Evolutionary conservation across 2,888 invertebrate genomes (phyloP), one percentile per base, ranked within the genome.

Genomic region (Prosapia bicincta): DNA sequence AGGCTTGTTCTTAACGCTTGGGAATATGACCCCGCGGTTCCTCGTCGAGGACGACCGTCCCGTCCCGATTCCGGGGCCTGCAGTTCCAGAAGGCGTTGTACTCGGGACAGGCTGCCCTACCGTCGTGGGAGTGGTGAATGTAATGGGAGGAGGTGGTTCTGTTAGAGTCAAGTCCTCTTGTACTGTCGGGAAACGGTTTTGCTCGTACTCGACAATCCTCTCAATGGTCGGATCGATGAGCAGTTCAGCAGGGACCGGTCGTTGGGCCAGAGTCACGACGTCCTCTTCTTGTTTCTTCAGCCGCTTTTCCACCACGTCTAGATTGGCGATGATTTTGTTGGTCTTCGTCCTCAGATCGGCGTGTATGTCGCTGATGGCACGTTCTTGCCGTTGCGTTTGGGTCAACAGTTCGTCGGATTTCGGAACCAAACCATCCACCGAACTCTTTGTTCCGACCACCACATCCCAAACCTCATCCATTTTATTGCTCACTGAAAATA

Each of bases 391-490:
- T 82, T 95, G 94, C 0, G 94, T 95, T 84, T 95, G 95, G 0
- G 93, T 93, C 15, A 96, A 85, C 5, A 95, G 85, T 81, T 94
- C 94, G 83, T 95, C 94, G 0, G 95, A 95, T 85, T 95, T 95
- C 0, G 95, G 95, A 54, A 95, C 89, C 72, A 95, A 86, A 83
- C 94, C 92, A 83, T 95, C 95, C 0, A 95, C 94, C 0, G 94
- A 93, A 82, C 93, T 94, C 83, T 95, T 95, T 2, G 95, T 95
- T 15, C 95, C 95, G 0, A 95, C 94, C 13, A 95, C 94, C 3
- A 95, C 94, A 83, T 94, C 92, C 95, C 95, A 95, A 3, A 95
- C 94, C 85, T 95, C 93, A 81, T 95, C 95, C 94, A 95, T 95
- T 85, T 95, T 95, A 83, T 94, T 94, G 0, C 94, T 93, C 0